These are phyloP conservation scores for Nothobranchius furzeri DNA, from an alignment of 2,113 vertebrate genomes.

Conservation along the genomic window DNA sequence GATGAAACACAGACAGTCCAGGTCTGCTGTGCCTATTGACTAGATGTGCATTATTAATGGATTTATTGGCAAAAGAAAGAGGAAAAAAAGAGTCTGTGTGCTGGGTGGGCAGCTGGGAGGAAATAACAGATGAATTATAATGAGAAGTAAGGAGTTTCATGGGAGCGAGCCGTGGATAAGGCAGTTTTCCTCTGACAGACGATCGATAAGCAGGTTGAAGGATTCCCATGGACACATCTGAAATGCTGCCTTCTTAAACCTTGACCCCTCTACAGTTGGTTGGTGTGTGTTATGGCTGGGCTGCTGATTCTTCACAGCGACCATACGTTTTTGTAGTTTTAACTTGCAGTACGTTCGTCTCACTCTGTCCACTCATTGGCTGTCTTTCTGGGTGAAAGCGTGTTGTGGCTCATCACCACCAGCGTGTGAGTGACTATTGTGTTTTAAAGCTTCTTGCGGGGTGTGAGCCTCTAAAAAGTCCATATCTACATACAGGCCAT, in stretches of 20 bases:
- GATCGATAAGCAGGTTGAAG: constrained; percentile 65
- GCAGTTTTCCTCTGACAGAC: constrained; percentile 51
- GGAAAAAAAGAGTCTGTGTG: constrained; percentile 39
- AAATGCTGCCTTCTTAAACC: constrained; percentile 65
- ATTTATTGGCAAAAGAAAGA: constrained; percentile 71
- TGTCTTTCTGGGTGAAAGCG: too few species aligned
- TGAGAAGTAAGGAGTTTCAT: constrained; percentile 68
- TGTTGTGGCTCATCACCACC: too few species aligned
- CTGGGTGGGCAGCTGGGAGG: constrained; percentile 17
- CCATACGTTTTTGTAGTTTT: background rate
- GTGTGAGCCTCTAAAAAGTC: too few species aligned
- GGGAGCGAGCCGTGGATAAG: constrained; percentile 65
- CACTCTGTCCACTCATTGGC: background rate
- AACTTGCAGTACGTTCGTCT: background rate
- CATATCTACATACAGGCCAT: too few species aligned
- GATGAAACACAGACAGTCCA: constrained; percentile 24
- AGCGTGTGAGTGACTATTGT: too few species aligned
- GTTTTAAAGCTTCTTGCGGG: too few species aligned
- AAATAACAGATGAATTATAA: constrained; percentile 77
- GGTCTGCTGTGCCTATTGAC: constrained; percentile 59
- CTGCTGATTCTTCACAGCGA: constrained; percentile 34
- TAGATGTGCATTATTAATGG: constrained; percentile 72
- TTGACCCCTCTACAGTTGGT: constrained; percentile 49
- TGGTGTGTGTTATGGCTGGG: constrained; percentile 61
- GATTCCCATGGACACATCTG: constrained; percentile 62